Percentiles rank a stretch among this genome's conserved stretches.
phyloP scores from a whole-genome alignment of 2,888 invertebrate species.

The Synanthedon formicaeformis region DNA sequence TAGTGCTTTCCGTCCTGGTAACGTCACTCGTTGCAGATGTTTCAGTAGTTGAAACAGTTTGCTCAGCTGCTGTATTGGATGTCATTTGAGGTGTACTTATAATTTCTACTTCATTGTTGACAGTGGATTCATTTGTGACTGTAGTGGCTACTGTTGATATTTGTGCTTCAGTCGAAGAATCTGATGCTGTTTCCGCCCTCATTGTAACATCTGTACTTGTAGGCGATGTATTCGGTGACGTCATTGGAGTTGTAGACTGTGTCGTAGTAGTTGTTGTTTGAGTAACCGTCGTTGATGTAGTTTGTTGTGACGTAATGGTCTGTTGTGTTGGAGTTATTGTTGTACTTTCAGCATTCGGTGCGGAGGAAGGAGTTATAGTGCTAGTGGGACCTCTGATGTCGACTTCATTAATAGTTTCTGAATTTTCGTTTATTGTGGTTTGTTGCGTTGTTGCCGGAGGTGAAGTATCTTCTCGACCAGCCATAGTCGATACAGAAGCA shows the following conservation, averaged over 20 bases:
- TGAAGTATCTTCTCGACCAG: constrained; percentile 19
- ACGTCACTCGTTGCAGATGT: constrained; percentile 6
- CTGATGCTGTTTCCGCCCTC: background rate
- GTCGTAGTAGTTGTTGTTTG: background rate
- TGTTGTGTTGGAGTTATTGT: constrained; percentile 8
- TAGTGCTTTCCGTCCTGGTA: background rate
- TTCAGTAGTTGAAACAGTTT: constrained; percentile 11
- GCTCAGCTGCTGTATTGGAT: constrained; percentile 6
- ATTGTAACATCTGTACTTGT: constrained; percentile 11
- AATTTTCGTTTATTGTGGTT: background rate
- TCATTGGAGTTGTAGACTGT: background rate
- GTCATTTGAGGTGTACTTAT: constrained; percentile 8
- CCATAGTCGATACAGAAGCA: constrained; percentile 17
- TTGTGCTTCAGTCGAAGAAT: constrained; percentile 16
- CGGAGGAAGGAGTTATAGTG: constrained; percentile 24
- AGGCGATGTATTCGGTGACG: constrained; percentile 4
- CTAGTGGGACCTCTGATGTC: constrained; percentile 7
- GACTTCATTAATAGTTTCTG: constrained; percentile 1
- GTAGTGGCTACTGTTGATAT: constrained; percentile 17
- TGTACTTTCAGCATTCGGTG: constrained; percentile 33
- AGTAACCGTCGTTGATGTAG: background rate
- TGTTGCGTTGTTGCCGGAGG: constrained; percentile 18
- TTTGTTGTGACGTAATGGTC: constrained; percentile 6
- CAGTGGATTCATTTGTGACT: constrained; percentile 18
- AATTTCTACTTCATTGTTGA: constrained; percentile 26